These are phyloP conservation scores for Telenomus remus DNA, from an alignment of 1,140 invertebrate genomes.

Conservation along the genomic window DNA sequence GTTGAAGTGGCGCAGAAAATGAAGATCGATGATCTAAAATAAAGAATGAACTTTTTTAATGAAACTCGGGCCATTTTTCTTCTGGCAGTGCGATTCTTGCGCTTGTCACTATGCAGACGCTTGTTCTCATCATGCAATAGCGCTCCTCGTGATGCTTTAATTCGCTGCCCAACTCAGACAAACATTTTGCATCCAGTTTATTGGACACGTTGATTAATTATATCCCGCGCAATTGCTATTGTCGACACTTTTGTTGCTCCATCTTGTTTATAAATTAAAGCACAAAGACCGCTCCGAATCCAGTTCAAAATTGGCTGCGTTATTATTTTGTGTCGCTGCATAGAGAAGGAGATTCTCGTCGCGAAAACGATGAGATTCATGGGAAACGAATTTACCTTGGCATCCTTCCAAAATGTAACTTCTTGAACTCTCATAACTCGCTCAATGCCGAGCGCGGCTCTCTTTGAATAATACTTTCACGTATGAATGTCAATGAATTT, in stretches of 20 bases:
- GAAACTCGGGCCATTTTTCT: conserved; percentile 42
- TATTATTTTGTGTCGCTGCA: conserved; percentile 39
- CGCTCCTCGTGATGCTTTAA: neutral
- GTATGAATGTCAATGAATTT: conserved; percentile 53
- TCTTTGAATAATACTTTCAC: conserved; percentile 52
- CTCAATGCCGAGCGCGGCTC: conserved; percentile 25
- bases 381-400: conserved; percentile 54
- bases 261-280: neutral
- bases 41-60: conserved; percentile 34
- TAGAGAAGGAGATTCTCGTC: conserved; percentile 33
- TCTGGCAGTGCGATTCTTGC: conserved; percentile 29
- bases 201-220: too few relatives aligned
- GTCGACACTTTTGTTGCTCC: too few relatives aligned
- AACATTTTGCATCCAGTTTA: too few relatives aligned
- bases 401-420: conserved; percentile 50
- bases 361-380: conserved; percentile 43
- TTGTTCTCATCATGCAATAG: conserved; percentile 10
- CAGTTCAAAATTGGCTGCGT: conserved; percentile 34
- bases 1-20: conserved; percentile 38
- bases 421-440: conserved; percentile 46
- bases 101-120: neutral
- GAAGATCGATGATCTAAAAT: conserved; percentile 45
- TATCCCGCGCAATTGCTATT: too few relatives aligned
- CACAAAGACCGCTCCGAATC: conserved; percentile 26
- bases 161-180: too few relatives aligned